Conservation (phyloP, 2,888 invertebrate species). For the Anaspis maculata region DNA sequence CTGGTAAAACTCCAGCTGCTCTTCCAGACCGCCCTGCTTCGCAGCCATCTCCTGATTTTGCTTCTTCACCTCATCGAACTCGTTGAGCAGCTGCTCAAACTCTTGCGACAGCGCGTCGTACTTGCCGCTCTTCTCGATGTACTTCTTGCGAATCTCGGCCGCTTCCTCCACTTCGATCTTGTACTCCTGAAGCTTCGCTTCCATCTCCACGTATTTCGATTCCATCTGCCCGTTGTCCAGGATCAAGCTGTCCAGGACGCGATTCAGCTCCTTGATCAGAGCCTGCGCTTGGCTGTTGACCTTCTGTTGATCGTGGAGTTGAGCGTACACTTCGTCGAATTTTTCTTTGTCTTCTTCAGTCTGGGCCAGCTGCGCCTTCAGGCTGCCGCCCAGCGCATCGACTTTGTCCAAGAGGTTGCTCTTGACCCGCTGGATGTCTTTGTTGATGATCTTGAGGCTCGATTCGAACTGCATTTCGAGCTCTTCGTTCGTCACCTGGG, state of each 20-base stretch:
- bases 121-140: conserved; percentile 35
- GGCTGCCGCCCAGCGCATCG: conserved; percentile 16
- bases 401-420: conserved; percentile 29
- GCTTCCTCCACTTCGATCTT: conserved; percentile 24
- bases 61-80: conserved; percentile 19
- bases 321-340: conserved; percentile 21
- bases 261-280: conserved; percentile 13
- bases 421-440: conserved; percentile 26
- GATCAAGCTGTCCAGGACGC: conserved; percentile 19
- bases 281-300: conserved; percentile 18
- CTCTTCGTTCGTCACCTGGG: conserved; percentile 29
- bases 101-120: conserved; percentile 32
- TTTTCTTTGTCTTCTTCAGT: conserved; percentile 17
- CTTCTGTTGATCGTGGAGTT: conserved; percentile 23
- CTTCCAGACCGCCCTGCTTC: conserved; percentile 17
- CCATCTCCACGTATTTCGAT: not conserved
- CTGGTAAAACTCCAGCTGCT: conserved; percentile 45
- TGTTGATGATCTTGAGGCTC: conserved; percentile 25
- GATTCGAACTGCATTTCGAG: conserved; percentile 33
- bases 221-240: conserved; percentile 4
- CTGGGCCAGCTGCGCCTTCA: not conserved
- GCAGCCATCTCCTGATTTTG: conserved; percentile 6
- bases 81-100: conserved; percentile 22
- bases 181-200: conserved; percentile 1
- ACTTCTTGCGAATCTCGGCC: conserved; percentile 28